Evolutionary conservation across 2,113 vertebrate species (phyloP).

Genomic region (Nothobranchius kuhntae): DNA sequence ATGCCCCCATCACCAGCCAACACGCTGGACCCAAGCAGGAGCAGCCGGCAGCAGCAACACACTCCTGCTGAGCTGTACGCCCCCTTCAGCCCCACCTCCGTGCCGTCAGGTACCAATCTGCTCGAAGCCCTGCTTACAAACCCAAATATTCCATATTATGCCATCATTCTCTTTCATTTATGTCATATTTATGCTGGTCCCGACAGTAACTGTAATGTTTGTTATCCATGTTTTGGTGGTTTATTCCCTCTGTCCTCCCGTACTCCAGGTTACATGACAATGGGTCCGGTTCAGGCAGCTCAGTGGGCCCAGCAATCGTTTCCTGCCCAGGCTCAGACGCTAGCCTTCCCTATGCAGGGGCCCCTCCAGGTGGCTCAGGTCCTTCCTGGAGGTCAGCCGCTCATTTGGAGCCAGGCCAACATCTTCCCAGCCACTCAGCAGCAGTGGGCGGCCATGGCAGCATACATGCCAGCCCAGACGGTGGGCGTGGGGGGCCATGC

Average conservation of each 20-base stretch:
- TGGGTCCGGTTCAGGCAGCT: slow-evolving; percentile 94
- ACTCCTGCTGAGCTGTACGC: slow-evolving; percentile 89
- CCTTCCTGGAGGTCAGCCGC: slow-evolving; percentile 92
- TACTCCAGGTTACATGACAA: slow-evolving; percentile 92
- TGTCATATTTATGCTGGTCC: too few species aligned
- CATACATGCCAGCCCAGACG: slow-evolving; percentile 96
- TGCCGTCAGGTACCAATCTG: slow-evolving; percentile 89
- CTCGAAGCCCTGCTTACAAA: too few species aligned
- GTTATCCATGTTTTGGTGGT: too few species aligned
- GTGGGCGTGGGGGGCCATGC: slow-evolving; percentile 84
- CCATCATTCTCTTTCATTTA: too few species aligned
- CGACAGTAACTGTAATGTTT: too few species aligned
- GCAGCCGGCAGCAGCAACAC: slow-evolving; percentile 82
- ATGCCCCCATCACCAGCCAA: slow-evolving; percentile 98
- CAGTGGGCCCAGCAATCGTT: slow-evolving; percentile 98
- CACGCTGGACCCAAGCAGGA: slow-evolving; percentile 92
- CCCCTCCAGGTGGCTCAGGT: slow-evolving; percentile 88
- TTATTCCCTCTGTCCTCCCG: too few species aligned
- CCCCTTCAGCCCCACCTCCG: slow-evolving; percentile 91
- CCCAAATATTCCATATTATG: too few species aligned
- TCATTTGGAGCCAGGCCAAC: slow-evolving; percentile 95
- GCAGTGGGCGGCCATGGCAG: slow-evolving; percentile 93
- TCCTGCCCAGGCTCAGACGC: slow-evolving; percentile 86
- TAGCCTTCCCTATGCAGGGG: slow-evolving; percentile 85
- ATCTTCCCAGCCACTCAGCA: slow-evolving; percentile 94